Base-by-base conservation (phyloP, 2,113 vertebrate species). In the Gymnobelideus leadbeateri region DNA sequence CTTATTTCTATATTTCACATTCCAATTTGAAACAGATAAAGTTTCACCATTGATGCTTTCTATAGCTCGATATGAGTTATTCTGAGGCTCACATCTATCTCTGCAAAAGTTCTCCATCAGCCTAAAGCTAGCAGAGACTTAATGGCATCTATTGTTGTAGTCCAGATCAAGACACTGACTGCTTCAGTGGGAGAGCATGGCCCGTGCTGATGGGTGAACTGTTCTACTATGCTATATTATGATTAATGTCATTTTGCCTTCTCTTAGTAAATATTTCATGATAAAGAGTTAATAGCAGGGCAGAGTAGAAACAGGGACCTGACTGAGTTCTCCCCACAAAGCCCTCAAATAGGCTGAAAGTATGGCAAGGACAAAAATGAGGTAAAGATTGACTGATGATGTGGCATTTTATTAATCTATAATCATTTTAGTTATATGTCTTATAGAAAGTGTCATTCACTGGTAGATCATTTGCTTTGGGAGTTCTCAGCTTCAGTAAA, bases 81-180 rank as follows among this genome's bases (percentile, higher is more conserved):
- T 8, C 2, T 9, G 26, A 2, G 55, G 46, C 93, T 97, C 96
- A 31, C 1, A 89, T 95, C 54, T 84, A 55, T 94, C 94, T 47
- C 54, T 97, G 9, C 90, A 95, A 61, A 97, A 95, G 91, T 94
- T 49, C 93, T 51, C 95, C 84, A 1, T 97, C 95, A 8, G 94
- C 93, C 24, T 93, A 95, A 49, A 94, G 91, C 90, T 93, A 94
- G 92, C 89, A 96, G 28, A 95, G 96, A 23, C 25, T 77, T n/a
- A 8, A 1, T 0, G 94, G 31, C 14, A 52, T 0, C 28, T n/a
- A 92, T 37, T 92, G 57, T 68, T 93, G 94, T 84, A 84, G 94
- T 11, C 52, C 26, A 2, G 68, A 23, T 2, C 61, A 89, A 28
- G 28, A 61, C 31, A 37, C 57, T 68, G 57, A 68, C 28, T 37